phyloP scores from a whole-genome alignment of 2,797 vertebrate species.

The Varecia variegata region DNA sequence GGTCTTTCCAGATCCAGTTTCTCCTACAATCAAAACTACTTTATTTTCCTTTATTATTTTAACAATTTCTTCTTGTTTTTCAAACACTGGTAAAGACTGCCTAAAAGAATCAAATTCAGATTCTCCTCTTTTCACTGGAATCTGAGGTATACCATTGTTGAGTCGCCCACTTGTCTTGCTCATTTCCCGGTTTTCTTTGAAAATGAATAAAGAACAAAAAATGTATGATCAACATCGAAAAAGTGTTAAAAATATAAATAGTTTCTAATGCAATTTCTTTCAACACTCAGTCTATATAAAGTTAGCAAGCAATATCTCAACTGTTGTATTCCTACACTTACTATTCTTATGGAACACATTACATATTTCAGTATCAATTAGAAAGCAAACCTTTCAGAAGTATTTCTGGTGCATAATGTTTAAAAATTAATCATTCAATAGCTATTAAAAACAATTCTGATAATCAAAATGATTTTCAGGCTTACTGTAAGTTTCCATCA shows the following conservation, averaged over 20 bases:
- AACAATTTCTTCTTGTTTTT: slow-evolving; percentile 92
- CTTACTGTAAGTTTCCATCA: slow-evolving; percentile 15
- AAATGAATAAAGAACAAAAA: slow-evolving; percentile 53
- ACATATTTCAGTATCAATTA: not conserved
- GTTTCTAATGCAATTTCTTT: not conserved
- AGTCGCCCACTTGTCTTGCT: slow-evolving; percentile 89
- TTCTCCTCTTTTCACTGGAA: slow-evolving; percentile 88
- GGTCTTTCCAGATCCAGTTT: slow-evolving; percentile 98
- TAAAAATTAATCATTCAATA: not conserved
- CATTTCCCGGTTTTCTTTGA: slow-evolving; percentile 87
- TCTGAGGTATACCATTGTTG: slow-evolving; percentile 90
- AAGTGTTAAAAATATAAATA: not conserved
- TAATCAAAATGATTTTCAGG: slow-evolving; percentile 41
- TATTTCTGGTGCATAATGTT: slow-evolving; percentile 22
- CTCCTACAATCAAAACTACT: slow-evolving; percentile 93
- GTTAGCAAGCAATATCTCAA: not conserved
- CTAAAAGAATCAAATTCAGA: slow-evolving; percentile 93
- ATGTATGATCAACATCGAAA: not conserved
- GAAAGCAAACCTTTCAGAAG: slow-evolving; percentile 16
- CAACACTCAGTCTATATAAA: not conserved
- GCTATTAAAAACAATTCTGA: slow-evolving; percentile 17
- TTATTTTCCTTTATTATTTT: slow-evolving; percentile 91
- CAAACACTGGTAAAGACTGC: slow-evolving; percentile 89
- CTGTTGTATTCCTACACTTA: not conserved
- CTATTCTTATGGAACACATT: not conserved